phyloP scores from a whole-genome alignment of 2,797 vertebrate species.

The Champsocephalus gunnari region DNA sequence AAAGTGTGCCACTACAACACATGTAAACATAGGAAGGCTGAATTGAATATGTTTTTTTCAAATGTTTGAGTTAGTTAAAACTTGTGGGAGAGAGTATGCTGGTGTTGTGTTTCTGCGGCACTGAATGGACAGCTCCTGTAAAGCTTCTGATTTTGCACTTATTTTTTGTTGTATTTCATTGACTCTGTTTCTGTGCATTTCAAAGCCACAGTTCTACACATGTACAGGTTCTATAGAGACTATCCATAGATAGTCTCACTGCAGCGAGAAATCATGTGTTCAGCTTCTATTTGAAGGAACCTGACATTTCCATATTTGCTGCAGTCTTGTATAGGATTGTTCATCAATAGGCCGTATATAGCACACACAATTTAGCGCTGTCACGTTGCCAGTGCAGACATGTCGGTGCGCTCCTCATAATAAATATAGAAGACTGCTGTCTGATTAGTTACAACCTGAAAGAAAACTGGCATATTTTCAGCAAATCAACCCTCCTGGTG shows the following conservation, averaged over 20 bases:
- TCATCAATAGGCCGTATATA: not conserved
- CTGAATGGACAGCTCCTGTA: not conserved
- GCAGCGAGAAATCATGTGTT: slow-evolving; percentile 1
- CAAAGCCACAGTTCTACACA: not conserved
- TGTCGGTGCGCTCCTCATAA: not conserved
- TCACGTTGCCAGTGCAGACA: not conserved
- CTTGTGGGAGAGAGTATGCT: not conserved
- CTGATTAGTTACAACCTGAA: not conserved
- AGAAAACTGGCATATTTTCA: not conserved
- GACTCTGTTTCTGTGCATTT: not conserved
- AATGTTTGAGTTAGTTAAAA: not conserved
- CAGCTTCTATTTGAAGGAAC: not conserved
- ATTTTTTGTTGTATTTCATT: not conserved
- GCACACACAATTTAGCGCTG: not conserved
- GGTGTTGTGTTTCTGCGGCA: slow-evolving; percentile 9
- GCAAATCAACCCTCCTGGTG: not conserved
- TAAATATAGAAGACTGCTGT: not conserved
- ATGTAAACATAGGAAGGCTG: no score
- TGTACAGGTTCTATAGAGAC: not conserved
- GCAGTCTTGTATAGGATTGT: slow-evolving; percentile 1
- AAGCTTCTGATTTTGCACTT: not conserved
- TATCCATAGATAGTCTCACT: slow-evolving; percentile 1
- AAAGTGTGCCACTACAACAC: no score
- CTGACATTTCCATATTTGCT: not conserved
- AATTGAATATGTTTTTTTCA: no score